Conservation (phyloP, 2,888 invertebrate genomes). For the Ophioninae sp. region DNA sequence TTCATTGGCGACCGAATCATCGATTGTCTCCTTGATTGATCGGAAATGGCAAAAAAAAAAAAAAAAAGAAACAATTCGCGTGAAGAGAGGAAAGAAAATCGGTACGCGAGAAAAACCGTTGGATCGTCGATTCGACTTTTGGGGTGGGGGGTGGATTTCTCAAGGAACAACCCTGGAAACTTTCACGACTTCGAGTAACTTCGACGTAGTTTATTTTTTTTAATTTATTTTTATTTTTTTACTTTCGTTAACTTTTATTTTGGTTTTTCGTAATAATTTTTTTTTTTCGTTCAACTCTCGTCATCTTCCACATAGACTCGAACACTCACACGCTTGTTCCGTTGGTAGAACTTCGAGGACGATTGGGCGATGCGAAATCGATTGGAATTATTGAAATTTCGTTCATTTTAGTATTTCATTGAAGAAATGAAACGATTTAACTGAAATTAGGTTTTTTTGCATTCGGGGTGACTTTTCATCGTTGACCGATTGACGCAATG, state of each 20-base stretch:
- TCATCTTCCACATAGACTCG: slow-evolving; percentile 24
- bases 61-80: neutral
- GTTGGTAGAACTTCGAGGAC: slow-evolving; percentile 19
- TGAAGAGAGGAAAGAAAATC: neutral
- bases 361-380: slow-evolving; percentile 13
- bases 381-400: no score
- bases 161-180: neutral
- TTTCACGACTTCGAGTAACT: slow-evolving; percentile 1
- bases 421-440: no score
- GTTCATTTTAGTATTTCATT: neutral
- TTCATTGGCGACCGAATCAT: slow-evolving; percentile 69
- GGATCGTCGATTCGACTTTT: neutral
- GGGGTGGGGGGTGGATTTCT: neutral
- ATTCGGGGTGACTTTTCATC: no score
- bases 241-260: neutral
- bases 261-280: neutral
- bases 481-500: no score
- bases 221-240: neutral
- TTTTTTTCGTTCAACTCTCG: slow-evolving; percentile 13
- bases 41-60: neutral
- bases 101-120: neutral
- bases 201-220: neutral
- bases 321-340: slow-evolving; percentile 42
- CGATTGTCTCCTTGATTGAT: slow-evolving; percentile 42
- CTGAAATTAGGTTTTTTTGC: no score